A percentile compares a stretch with the other conserved stretches of the same genome.
Conservation (phyloP, 2,888 invertebrate genomes). For the Lysandra bellargus region DNA sequence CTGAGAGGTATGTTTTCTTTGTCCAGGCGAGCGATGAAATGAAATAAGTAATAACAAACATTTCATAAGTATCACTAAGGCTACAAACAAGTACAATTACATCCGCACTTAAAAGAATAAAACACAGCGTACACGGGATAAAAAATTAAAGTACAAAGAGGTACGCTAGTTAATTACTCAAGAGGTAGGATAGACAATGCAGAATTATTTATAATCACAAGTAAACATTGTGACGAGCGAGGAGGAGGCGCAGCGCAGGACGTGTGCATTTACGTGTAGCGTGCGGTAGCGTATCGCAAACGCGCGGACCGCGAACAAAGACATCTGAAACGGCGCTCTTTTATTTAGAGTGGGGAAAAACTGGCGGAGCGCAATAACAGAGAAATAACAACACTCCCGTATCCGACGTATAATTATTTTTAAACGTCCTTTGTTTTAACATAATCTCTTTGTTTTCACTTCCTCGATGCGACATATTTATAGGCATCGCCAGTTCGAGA, state of each 20-base stretch:
- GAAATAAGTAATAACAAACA: neutral
- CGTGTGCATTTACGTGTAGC: conserved; percentile 41
- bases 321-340: conserved; percentile 46
- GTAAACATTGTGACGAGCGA: conserved; percentile 34
- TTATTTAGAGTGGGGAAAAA: conserved; percentile 53
- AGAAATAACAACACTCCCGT: conserved; percentile 36
- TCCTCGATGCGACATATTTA: conserved; percentile 27
- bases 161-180: conserved; percentile 23
- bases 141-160: conserved; percentile 23
- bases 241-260: conserved; percentile 38
- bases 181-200: conserved; percentile 28
- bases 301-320: conserved; percentile 43
- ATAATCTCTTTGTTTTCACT: conserved; percentile 29
- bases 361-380: conserved; percentile 43
- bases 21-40: neutral
- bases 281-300: conserved; percentile 38
- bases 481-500: neutral
- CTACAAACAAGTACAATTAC: neutral
- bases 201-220: conserved; percentile 33
- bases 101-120: conserved; percentile 10
- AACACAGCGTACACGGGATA: neutral
- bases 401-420: conserved; percentile 31
- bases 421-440: conserved; percentile 29
- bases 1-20: neutral
- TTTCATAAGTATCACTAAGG: neutral